phyloP scores from a whole-genome alignment of 2,797 vertebrate species.

The Odontamblyopus rebecca region DNA sequence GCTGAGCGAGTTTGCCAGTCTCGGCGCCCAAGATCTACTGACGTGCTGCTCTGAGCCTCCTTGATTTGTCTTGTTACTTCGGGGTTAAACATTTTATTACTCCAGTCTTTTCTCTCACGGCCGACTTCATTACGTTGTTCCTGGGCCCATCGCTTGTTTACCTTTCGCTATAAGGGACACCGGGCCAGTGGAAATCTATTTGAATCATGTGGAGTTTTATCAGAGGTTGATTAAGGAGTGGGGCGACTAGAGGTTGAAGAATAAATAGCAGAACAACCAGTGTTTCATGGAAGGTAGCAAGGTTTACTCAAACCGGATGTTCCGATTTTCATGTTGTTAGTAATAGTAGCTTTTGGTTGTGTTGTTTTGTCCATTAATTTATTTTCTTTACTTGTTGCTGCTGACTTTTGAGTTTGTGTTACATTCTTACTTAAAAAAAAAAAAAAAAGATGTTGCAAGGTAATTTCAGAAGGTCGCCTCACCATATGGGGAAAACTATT shows the following conservation, averaged over 20 bases:
- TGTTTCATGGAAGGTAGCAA: neutral
- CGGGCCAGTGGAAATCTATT: constrained; percentile 34
- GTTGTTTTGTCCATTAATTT: neutral
- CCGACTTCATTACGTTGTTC: constrained; percentile 69
- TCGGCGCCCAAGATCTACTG: constrained; percentile 69
- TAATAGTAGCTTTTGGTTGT: neutral
- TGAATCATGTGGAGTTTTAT: constrained; percentile 24
- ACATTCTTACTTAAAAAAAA: no score
- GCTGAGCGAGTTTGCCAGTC: constrained; percentile 71
- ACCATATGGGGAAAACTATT: no score
- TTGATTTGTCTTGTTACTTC: constrained; percentile 74
- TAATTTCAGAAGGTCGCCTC: no score
- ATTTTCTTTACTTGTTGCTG: no score
- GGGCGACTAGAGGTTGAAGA: neutral
- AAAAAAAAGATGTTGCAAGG: no score
- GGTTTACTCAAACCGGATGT: neutral
- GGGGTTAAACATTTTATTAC: constrained; percentile 79
- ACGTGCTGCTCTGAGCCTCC: constrained; percentile 57
- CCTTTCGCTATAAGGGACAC: constrained; percentile 45
- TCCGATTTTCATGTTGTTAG: neutral
- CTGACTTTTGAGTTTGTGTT: no score
- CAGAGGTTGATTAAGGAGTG: constrained; percentile 14
- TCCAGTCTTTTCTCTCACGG: constrained; percentile 46
- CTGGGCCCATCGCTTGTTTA: constrained; percentile 58
- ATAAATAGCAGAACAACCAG: neutral